Conservation (phyloP, 2,888 invertebrate species). For the Oeneis ivallda region DNA sequence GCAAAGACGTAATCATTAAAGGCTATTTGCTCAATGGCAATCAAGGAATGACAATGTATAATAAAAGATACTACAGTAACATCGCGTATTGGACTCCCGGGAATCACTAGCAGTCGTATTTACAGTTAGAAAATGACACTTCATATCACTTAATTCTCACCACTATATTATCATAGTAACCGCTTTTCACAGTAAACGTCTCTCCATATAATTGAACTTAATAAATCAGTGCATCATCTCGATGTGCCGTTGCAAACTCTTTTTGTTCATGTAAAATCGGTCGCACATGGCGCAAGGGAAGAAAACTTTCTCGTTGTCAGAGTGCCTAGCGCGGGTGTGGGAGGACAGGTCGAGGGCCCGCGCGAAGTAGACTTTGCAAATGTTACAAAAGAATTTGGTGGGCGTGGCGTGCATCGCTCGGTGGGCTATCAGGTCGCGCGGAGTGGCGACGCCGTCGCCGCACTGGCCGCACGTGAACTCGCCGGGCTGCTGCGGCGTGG, state of each 20-base stretch:
- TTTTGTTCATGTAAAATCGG: conserved; percentile 79
- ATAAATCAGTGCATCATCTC: conserved; percentile 75
- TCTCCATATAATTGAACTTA: conserved; percentile 9
- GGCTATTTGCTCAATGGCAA: conserved; percentile 48
- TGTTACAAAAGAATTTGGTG: conserved; percentile 81
- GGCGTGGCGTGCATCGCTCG: conserved; percentile 78
- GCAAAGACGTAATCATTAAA: conserved; percentile 59
- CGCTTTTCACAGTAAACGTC: conserved; percentile 10
- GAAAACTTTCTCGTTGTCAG: conserved; percentile 77
- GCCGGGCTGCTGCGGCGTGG: conserved; percentile 53
- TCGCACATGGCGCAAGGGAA: conserved; percentile 83
- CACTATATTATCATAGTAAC: conserved; percentile 15
- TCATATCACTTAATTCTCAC: conserved; percentile 31
- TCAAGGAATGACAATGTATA: conserved; percentile 57
- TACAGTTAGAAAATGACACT: conserved; percentile 40
- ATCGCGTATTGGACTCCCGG: conserved; percentile 28
- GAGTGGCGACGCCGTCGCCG: conserved; percentile 78
- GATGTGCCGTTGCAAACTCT: conserved; percentile 80
- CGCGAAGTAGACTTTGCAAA: conserved; percentile 80
- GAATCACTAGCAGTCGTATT: conserved; percentile 34
- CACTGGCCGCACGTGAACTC: conserved; percentile 80
- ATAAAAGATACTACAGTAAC: conserved; percentile 43
- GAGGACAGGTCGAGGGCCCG: conserved; percentile 71
- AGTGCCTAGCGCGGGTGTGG: conserved; percentile 75
- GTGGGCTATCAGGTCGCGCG: conserved; percentile 80